These are phyloP conservation scores for Tapirus terrestris DNA, from an alignment of 2,113 vertebrate species.

Conservation along the genomic window DNA sequence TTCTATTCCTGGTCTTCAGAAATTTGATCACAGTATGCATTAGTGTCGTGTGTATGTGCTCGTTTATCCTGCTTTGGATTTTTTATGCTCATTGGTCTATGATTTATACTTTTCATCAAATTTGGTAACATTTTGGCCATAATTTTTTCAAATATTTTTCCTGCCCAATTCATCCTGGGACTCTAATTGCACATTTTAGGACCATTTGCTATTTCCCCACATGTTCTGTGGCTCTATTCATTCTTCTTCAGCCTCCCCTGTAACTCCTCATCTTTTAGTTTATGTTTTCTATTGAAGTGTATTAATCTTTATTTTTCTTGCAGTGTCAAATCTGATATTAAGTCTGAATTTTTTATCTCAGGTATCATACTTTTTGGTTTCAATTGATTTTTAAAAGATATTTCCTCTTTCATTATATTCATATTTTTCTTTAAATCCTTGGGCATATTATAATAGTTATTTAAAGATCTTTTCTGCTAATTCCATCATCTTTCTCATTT, in stretches of 20 bases:
- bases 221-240: too few species aligned
- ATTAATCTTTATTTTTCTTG: background rate
- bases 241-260: background rate
- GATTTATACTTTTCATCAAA: background rate
- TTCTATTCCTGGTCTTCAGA: background rate
- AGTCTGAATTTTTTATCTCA: background rate
- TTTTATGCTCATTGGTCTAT: background rate
- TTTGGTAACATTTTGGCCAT: background rate
- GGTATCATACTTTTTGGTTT: background rate
- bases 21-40: background rate
- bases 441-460: background rate
- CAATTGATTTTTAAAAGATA: background rate
- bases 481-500: background rate
- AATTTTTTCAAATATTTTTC: background rate
- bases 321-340: background rate
- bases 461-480: background rate
- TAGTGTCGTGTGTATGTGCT: background rate
- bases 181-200: background rate
- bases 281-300: background rate
- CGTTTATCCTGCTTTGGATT: background rate
- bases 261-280: background rate
- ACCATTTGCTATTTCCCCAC: background rate
- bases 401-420: background rate
- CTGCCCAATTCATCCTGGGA: background rate
- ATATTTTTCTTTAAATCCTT: background rate